Evolutionary conservation across 2,888 invertebrate genomes (phyloP).

Genomic region (Muscina levida): DNA sequence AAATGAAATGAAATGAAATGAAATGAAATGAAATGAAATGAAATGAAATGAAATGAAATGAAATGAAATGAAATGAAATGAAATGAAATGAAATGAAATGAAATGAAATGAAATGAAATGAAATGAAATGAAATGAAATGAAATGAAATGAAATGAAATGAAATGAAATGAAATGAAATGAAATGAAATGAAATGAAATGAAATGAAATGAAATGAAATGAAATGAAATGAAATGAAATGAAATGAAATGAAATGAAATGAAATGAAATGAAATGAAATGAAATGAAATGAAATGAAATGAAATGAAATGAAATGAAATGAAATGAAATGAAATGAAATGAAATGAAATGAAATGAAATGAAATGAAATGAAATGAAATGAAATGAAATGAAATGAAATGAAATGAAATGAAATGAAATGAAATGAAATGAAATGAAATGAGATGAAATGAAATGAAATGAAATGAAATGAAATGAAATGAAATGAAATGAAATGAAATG

Average conservation of each 20-base stretch:
- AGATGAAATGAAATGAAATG: background rate
- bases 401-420: background rate
- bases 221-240: background rate
- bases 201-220: background rate
- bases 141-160: slow-evolving; percentile 4
- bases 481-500: background rate
- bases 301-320: background rate
- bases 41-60: background rate
- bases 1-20: background rate
- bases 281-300: background rate
- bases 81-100: background rate
- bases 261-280: background rate
- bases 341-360: background rate
- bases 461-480: background rate
- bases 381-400: background rate
- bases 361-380: background rate
- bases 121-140: background rate
- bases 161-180: background rate
- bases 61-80: background rate
- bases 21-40: background rate
- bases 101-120: background rate
- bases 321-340: background rate
- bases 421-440: background rate
- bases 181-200: background rate
- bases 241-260: background rate